Base-by-base conservation (phyloP, 2,113 vertebrate genomes). In the Panthera uncia region DNA sequence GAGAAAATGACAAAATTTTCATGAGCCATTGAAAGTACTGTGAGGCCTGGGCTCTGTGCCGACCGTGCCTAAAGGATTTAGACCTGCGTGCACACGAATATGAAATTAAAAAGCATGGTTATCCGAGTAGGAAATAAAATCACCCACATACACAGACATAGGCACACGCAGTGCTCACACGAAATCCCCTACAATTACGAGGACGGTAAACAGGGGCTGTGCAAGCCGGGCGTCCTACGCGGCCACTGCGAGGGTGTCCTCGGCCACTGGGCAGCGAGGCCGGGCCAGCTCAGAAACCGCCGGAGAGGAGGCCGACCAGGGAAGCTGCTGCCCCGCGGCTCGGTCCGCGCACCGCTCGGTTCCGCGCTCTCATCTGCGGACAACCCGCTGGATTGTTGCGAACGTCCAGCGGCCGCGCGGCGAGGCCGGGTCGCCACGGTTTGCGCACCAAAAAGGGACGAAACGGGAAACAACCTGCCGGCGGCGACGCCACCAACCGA, bases 391-490 rank as follows among this genome's bases (percentile, higher is more conserved):
- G 21, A 21, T 41, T 0, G 38, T 1, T 13, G 38, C 38, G 13
- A 74, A 74, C 23, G 73, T 14, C 73, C 23, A 27, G 73, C 23
- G 23, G 25, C 73, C 15, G 71, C 73, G 27, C 25, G 0, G 25
- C 25, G 38, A 76, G 23, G 23, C 25, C 38, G 25, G 38, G 25
- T 16, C 9, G 38, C 71, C 71, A 25, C 5, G n/a, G 5, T 25
- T 38, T 74, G 36, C 71, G 23, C 71, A 13, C 13, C 73, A 29
- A 25, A 25, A 76, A 41, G 73, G 73, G 73, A 41, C 73, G 73
- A 38, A 23, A 25, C 38, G 38, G 73, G 23, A 27, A 45, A 5
- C 23, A 5, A 6, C 38, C 38, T 57, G 2, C 2, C 0, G 6
- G 23, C 12, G 12, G 73, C 73, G 1, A 45, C 71, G 4, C 21